Conservation (phyloP, 2,888 invertebrate species). For the Alviniconcha strummeri region DNA sequence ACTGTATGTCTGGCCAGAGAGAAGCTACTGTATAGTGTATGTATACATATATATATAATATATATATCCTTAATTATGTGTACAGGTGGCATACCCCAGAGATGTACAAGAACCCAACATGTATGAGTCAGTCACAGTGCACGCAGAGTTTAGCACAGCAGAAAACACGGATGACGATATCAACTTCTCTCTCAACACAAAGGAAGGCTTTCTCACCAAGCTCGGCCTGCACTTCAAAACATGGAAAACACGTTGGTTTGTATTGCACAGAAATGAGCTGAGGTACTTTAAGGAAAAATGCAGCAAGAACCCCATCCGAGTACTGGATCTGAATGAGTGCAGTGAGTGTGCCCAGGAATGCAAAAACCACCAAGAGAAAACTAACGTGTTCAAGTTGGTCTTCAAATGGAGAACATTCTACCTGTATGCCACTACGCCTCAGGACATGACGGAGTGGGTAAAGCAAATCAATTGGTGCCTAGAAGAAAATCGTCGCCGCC, state of each 20-base stretch:
- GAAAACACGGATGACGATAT: constrained; percentile 35
- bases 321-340: constrained; percentile 65
- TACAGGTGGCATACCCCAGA: constrained; percentile 62
- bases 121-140: constrained; percentile 66
- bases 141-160: constrained; percentile 64
- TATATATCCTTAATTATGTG: too few relatives aligned
- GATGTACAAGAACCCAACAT: constrained; percentile 65
- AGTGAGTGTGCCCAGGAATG: constrained; percentile 54
- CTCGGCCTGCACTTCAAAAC: constrained; percentile 65
- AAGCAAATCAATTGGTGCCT: constrained; percentile 67
- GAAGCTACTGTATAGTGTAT: too few relatives aligned
- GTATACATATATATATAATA: too few relatives aligned
- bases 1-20: too few relatives aligned
- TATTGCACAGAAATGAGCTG: constrained; percentile 65
- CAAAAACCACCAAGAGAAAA: constrained; percentile 47
- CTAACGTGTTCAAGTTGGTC: constrained; percentile 61
- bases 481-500: constrained; percentile 34
- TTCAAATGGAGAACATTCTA: constrained; percentile 69
- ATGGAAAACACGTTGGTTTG: constrained; percentile 70
- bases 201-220: constrained; percentile 69
- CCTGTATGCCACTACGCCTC: constrained; percentile 60
- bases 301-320: constrained; percentile 58
- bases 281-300: constrained; percentile 65
- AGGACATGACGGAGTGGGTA: constrained; percentile 67
- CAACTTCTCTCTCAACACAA: constrained; percentile 66